phyloP scores from a whole-genome alignment of 2,888 invertebrate species.

The Sialis lutaria region DNA sequence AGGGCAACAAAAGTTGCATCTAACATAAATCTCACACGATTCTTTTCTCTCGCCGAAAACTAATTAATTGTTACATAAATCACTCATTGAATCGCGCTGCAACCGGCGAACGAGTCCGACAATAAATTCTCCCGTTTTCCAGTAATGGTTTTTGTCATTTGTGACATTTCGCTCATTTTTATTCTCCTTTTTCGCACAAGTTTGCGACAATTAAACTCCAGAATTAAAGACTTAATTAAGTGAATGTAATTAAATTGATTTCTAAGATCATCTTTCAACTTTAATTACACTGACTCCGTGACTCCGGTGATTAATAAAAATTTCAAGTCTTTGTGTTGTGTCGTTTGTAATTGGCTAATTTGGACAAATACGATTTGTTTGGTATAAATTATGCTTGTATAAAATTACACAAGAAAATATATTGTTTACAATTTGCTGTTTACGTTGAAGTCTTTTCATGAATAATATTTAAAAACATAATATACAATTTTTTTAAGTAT shows the following conservation, averaged over 20 bases:
- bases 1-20: too few species aligned
- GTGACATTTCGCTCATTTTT: neutral
- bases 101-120: neutral
- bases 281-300: neutral
- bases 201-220: neutral
- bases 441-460: too few species aligned
- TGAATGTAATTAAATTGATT: neutral
- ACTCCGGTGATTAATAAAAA: neutral
- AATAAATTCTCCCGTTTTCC: neutral
- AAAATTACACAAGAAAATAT: too few species aligned
- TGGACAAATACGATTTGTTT: too few species aligned
- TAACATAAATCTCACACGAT: neutral
- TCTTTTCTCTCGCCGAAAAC: neutral
- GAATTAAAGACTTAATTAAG: neutral
- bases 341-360: too few species aligned
- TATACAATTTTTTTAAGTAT: too few species aligned
- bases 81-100: neutral
- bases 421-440: too few species aligned
- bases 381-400: too few species aligned
- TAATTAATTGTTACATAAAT: neutral
- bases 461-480: too few species aligned
- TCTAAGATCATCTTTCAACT: neutral
- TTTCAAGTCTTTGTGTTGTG: too few species aligned
- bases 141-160: neutral
- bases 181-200: neutral